Evolutionary conservation across 2,888 invertebrate genomes (phyloP).

Genomic region (Scaptomyza flava): DNA sequence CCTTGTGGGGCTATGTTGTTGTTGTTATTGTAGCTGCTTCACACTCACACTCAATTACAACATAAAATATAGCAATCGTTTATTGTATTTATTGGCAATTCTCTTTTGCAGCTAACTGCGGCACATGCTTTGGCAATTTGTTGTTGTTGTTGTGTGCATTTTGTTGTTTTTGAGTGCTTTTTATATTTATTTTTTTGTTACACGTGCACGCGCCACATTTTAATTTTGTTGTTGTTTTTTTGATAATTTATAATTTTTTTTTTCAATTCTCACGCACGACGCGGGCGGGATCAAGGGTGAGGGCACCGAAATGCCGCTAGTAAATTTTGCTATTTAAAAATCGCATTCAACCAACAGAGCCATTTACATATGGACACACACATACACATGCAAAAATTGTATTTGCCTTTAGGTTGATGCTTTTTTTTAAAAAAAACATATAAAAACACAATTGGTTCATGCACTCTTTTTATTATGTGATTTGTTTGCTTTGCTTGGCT

Average conservation of each 20-base stretch:
- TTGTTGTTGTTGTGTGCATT: conserved; percentile 52
- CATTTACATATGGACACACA: conserved; percentile 31
- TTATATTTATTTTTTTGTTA: conserved; percentile 37
- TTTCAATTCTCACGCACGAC: conserved; percentile 41
- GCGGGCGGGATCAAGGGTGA: conserved; percentile 12
- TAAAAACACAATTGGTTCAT: conserved; percentile 34
- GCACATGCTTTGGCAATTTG: conserved; percentile 64
- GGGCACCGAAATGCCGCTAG: conserved; percentile 47
- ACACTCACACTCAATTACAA: conserved; percentile 42
- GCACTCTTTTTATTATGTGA: conserved; percentile 19
- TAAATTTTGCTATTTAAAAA: conserved; percentile 42
- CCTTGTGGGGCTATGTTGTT: conserved; percentile 39
- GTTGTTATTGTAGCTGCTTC: conserved; percentile 30
- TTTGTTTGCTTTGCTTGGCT: conserved; percentile 19
- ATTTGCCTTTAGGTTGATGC: conserved; percentile 42
- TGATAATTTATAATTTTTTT: conserved; percentile 41
- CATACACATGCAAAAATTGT: conserved; percentile 46
- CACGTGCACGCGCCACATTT: conserved; percentile 77
- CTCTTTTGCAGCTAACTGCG: conserved; percentile 52
- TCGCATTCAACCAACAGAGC: conserved; percentile 26
- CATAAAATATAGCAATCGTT: conserved; percentile 53
- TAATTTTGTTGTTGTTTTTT: conserved; percentile 28
- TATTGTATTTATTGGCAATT: conserved; percentile 57
- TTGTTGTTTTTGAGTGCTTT: conserved; percentile 46
- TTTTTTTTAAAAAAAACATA: conserved; percentile 43